A percentile compares a stretch with the other conserved stretches of the same genome.
Evolutionary conservation across 2,113 vertebrate genomes (phyloP).

Genomic region (Gymnogyps californianus): DNA sequence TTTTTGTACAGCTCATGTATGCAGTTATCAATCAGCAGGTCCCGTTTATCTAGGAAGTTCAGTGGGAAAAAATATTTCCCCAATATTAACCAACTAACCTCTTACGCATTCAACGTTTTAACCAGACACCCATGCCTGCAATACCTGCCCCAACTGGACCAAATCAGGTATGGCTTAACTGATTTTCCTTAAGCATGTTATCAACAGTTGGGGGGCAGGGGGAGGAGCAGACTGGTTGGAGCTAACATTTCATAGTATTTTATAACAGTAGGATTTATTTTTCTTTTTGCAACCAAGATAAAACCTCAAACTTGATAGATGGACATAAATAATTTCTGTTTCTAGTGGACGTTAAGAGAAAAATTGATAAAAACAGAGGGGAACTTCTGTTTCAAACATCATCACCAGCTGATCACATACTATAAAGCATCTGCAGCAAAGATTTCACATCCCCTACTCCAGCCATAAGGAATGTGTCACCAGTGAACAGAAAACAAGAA

Average conservation of each 20-base stretch:
- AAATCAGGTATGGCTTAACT: not conserved
- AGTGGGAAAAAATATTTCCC: not conserved
- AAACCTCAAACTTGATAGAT: not conserved
- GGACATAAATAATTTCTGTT: not conserved
- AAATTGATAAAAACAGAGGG: not conserved
- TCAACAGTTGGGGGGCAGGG: not conserved
- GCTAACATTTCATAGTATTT: not conserved
- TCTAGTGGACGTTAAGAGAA: not conserved
- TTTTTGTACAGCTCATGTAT: not conserved
- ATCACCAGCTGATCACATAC: not conserved
- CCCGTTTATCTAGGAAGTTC: not conserved
- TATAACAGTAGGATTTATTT: not conserved
- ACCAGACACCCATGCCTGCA: not conserved
- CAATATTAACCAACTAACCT: not conserved
- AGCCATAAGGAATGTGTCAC: not conserved
- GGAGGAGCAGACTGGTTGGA: not conserved
- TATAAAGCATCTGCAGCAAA: not conserved
- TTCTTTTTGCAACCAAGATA: not conserved
- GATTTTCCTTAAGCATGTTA: not conserved
- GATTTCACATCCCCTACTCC: not conserved
- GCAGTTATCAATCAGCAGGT: not conserved
- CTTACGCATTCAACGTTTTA: not conserved
- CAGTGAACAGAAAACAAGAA: not conserved
- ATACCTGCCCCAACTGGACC: not conserved
- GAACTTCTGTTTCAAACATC: not conserved